A percentile compares a stretch with the other conserved stretches of the same genome.
These are phyloP conservation scores for Protobothrops mucrosquamatus DNA, from an alignment of 2,113 vertebrate genomes.

Conservation along the genomic window DNA sequence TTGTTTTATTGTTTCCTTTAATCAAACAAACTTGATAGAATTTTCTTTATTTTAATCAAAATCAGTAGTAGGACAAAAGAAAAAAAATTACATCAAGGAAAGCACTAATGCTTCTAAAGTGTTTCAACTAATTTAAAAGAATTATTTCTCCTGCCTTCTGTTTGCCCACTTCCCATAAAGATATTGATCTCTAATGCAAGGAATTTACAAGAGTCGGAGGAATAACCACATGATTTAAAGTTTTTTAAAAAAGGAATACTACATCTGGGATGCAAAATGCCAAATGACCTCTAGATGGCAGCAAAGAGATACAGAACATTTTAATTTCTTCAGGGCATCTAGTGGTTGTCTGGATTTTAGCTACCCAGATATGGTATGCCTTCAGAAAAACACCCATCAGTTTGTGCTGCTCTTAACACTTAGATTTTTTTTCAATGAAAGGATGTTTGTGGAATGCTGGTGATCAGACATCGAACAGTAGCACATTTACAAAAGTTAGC, in stretches of 20 bases:
- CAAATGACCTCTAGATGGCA: neutral
- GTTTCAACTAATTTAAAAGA: neutral
- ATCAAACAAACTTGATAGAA: neutral
- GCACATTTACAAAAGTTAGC: neutral
- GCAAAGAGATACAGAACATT: neutral
- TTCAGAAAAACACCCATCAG: neutral
- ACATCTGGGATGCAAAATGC: neutral
- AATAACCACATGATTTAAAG: neutral
- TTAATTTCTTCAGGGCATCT: neutral
- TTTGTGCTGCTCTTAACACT: neutral
- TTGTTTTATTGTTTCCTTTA: neutral
- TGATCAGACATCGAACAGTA: neutral
- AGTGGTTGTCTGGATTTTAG: neutral
- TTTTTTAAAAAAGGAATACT: neutral
- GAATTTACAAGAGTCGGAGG: neutral
- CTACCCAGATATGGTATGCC: neutral
- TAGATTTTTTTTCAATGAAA: neutral
- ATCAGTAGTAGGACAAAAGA: neutral
- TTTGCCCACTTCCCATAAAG: neutral
- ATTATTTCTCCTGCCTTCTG: neutral
- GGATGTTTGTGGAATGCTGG: neutral
- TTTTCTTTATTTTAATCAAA: neutral
- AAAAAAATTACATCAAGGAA: neutral
- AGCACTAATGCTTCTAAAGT: neutral
- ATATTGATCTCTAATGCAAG: neutral